Evolutionary conservation across 2,888 invertebrate species (phyloP), one percentile per base, ranked within the genome.

Genomic region (Caenorhabditis sinica): DNA sequence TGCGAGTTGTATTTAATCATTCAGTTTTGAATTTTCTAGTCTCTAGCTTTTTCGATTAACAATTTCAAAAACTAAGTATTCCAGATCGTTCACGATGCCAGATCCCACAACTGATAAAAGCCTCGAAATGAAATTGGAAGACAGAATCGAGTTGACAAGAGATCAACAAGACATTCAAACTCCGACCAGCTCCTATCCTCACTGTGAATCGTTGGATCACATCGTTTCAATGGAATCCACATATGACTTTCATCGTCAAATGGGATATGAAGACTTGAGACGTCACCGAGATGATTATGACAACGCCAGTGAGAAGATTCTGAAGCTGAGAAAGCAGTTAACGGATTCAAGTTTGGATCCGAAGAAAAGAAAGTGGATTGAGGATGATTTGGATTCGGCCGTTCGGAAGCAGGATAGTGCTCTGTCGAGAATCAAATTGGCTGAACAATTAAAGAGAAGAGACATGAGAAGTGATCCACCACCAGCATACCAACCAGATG

Each of bases 151-250:
- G 56, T 15, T 56, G 11, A 9, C 69, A 17, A 13, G 40, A 66
- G 66, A 28, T 28, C 56, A 65, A 28, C 69, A 53, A 53, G 66
- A 68, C 28, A 51, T 51, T 5, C 63, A 60, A 25, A 53, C 43
- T 4, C 45, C 65, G n/a, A 74, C 63, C 23, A 53, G 53, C 23
- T 65, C 53, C 20, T 75, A 75, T 43, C 74, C 74, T 0, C 65
- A 75, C 20, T 75, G 74, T 40, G 68, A 76, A 43, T 53, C 68
- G 13, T 60, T 76, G 33, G 76, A 76, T 33, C 76, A 66, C 43
- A 58, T 68, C 8, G 58, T 68, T 2, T 49, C 76, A 1, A 45
- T 43, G 43, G 76, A 76, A 58, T 61, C 74, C 74, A 33, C 56
- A 28, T 68, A 68, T 49, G 66, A 58, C 15, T 66, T 58, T 23